A percentile compares a stretch with the other conserved stretches of the same genome.
These are phyloP conservation scores for Hafferia zeledoni DNA, from an alignment of 2,797 vertebrate genomes.

Conservation along the genomic window DNA sequence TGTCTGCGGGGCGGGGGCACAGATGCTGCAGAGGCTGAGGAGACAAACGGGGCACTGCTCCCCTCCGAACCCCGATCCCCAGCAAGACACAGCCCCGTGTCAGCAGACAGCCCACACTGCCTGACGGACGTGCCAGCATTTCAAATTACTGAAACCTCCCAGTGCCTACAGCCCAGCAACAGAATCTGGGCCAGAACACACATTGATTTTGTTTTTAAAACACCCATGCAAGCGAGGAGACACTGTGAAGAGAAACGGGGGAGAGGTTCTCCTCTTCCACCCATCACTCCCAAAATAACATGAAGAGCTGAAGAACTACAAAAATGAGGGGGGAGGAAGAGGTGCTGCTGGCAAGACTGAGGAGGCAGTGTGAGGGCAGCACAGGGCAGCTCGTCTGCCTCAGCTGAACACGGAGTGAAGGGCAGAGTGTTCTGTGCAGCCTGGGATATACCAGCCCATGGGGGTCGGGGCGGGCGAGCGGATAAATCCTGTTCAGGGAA, in stretches of 20 bases:
- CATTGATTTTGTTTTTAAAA: neutral
- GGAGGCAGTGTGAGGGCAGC: neutral
- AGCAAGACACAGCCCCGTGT: neutral
- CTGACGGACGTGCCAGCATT: neutral
- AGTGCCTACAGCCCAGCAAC: neutral
- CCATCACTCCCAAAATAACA: neutral
- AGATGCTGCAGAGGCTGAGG: neutral
- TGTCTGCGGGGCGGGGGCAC: rapidly evolving
- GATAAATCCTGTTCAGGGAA: neutral
- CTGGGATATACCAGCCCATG: neutral
- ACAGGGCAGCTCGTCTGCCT: neutral
- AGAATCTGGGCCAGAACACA: neutral
- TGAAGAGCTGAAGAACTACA: neutral
- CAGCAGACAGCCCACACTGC: neutral
- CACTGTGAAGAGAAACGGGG: neutral
- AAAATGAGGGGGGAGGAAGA: neutral
- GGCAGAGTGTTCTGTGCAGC: neutral
- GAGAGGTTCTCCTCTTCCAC: neutral
- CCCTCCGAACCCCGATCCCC: neutral
- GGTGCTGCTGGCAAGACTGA: neutral
- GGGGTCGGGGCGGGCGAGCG: neutral
- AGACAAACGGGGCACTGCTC: neutral
- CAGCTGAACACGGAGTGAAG: neutral
- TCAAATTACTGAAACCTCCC: neutral
- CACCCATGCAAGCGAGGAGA: neutral